Conservation (phyloP, 1,140 invertebrate genomes). For the Listronotus oregonensis region DNA sequence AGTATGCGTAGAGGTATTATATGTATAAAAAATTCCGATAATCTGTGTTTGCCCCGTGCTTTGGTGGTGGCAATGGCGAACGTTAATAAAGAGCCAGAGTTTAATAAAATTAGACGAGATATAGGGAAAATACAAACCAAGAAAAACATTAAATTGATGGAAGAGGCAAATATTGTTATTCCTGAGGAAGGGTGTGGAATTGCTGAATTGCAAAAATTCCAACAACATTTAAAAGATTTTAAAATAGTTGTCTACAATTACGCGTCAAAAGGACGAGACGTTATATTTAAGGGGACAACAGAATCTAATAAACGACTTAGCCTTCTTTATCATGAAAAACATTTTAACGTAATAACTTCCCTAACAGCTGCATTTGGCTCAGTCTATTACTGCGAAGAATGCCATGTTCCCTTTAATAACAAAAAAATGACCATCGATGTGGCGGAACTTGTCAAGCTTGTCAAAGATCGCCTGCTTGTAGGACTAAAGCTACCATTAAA, state of each 20-base stretch:
- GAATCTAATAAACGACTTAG: not conserved
- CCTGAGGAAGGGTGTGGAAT: constrained; percentile 13
- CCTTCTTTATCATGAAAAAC: constrained; percentile 3
- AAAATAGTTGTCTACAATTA: constrained; percentile 15
- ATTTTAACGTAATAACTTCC: constrained; percentile 7
- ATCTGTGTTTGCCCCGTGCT: not conserved
- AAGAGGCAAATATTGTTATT: constrained; percentile 3
- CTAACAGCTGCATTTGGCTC: constrained; percentile 15
- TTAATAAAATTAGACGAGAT: constrained; percentile 9
- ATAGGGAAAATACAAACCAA: constrained; percentile 3
- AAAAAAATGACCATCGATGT: constrained; percentile 16
- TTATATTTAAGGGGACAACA: not conserved
- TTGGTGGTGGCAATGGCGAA: constrained; percentile 10
- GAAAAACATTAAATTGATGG: not conserved
- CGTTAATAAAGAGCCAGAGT: constrained; percentile 5
- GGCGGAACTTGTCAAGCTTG: not conserved
- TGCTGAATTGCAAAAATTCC: constrained; percentile 12
- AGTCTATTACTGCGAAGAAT: constrained; percentile 16
- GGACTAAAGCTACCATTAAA: too few relatives aligned
- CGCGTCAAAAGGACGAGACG: constrained; percentile 5
- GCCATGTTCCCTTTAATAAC: not conserved
- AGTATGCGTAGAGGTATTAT: not conserved
- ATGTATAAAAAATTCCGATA: not conserved
- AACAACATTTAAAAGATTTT: constrained; percentile 10
- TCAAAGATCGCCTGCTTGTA: too few relatives aligned